Evolutionary conservation across 1,140 invertebrate species (phyloP), one percentile per base, ranked within the genome.

Genomic region (Trichonephila inaurata): DNA sequence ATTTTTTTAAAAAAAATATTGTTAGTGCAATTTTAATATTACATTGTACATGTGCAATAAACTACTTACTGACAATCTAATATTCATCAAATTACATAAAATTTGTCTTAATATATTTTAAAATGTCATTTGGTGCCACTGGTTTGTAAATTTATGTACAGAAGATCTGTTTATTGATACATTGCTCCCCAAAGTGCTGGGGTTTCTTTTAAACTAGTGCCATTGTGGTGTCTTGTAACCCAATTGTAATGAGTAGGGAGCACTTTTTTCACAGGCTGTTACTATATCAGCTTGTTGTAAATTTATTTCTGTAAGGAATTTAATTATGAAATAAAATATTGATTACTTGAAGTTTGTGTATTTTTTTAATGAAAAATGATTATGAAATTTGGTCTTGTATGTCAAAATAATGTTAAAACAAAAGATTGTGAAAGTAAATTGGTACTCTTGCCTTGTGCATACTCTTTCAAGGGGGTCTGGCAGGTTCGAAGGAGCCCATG

Each of bases 131-230:
- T 64, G 64, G 86, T 89, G 92, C 92, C 85, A 88, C 86, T 86
- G 44, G 7, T 88, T 89, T 93, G 92, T 93, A 93, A 40, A 93
- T 93, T 88, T 51, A 82, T 93, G 92, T 93, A 93, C 69, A 93
- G 66, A 93, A 92, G 19, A 92, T 85, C 1, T 87, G 66, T 33
- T 72, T 87, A 66, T 83, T 58, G n/a, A 69, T 33, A 91, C 3
- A 60, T n/a, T 60, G 58, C 33, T 40, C 33, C 61, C 66, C 16
- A 21, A 62, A 72, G 44, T 72, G 58, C n/a, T 93, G 85, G 62
- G 69, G 86, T 44, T 89, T 62, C 33, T 93, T 88, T 61, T 40
- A n/a, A 89, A 89, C 44, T 89, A 64, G 85, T 89, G 86, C 86
- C 86, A 93, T 93, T 82, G 16, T 91, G 58, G 51, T 91, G 69